Conservation (phyloP, 2,113 vertebrate genomes). For the Corythaixoides concolor region DNA sequence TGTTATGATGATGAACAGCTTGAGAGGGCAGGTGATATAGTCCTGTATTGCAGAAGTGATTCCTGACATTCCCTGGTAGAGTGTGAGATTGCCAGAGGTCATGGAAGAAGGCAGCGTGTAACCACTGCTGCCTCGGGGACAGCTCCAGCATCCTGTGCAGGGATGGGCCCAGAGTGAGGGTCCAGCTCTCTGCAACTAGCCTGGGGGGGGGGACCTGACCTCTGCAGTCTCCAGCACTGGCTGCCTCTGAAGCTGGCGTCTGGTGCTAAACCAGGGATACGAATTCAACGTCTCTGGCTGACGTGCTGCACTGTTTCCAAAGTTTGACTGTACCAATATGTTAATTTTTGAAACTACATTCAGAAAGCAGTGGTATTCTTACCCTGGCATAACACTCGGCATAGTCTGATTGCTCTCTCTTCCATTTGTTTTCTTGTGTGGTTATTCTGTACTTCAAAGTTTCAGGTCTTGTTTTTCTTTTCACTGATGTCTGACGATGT, state of each 20-base stretch:
- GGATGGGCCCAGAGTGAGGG: not conserved
- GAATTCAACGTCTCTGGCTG: not conserved
- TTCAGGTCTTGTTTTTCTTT: not conserved
- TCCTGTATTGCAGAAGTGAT: not conserved
- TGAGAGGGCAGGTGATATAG: not conserved
- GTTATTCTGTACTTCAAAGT: not conserved
- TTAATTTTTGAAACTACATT: not conserved
- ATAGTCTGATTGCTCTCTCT: not conserved
- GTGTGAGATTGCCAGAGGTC: not conserved
- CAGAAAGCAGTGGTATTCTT: not conserved
- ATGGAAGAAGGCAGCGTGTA: not conserved
- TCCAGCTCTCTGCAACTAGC: too few species aligned
- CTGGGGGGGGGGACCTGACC: too few species aligned
- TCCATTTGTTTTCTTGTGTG: not conserved
- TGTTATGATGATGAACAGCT: not conserved
- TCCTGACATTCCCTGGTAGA: accelerated
- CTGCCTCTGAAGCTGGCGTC: not conserved
- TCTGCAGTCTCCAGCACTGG: not conserved
- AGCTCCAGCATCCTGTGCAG: too few species aligned
- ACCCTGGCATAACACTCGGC: not conserved
- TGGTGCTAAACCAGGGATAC: not conserved
- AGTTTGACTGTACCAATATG: not conserved
- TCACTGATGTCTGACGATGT: not conserved
- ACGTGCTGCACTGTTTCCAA: not conserved
- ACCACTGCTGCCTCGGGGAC: not conserved